A percentile compares a stretch with the other conserved stretches of the same genome.
Evolutionary conservation across 2,113 vertebrate genomes (phyloP).

Genomic region (Erythrocebus patas): DNA sequence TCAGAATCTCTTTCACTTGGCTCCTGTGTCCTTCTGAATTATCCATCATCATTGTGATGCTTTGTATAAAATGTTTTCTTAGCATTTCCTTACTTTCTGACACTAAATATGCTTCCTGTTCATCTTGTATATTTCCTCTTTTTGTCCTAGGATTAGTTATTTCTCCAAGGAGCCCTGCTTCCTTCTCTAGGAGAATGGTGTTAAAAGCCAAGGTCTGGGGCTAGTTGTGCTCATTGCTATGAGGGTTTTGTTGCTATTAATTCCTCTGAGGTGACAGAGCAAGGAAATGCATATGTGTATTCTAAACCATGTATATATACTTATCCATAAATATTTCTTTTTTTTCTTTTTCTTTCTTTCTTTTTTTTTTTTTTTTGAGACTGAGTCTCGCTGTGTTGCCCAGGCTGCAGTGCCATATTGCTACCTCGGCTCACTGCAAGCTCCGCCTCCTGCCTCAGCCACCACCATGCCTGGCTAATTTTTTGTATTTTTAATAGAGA

Average conservation of each 20-base stretch:
- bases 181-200: not conserved
- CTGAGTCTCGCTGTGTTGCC: rapidly evolving
- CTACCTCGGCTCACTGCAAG: too few species aligned
- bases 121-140: not conserved
- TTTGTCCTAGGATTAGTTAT: not conserved
- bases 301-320: not conserved
- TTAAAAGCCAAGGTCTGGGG: too few species aligned
- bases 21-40: not conserved
- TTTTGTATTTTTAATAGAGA: too few species aligned
- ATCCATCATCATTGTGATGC: not conserved
- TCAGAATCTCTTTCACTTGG: not conserved
- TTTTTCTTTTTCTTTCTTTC: too few species aligned
- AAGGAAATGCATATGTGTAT: not conserved
- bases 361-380: too few species aligned
- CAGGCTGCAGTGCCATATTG: too few species aligned
- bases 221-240: not conserved
- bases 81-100: not conserved
- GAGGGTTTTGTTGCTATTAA: not conserved
- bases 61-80: not conserved
- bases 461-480: too few species aligned
- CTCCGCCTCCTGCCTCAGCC: too few species aligned
- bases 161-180: not conserved
- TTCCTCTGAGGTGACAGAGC: not conserved
- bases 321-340: too few species aligned
- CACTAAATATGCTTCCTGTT: not conserved